Base-by-base conservation (phyloP, 2,888 invertebrate species). In the Heliconius aoede region DNA sequence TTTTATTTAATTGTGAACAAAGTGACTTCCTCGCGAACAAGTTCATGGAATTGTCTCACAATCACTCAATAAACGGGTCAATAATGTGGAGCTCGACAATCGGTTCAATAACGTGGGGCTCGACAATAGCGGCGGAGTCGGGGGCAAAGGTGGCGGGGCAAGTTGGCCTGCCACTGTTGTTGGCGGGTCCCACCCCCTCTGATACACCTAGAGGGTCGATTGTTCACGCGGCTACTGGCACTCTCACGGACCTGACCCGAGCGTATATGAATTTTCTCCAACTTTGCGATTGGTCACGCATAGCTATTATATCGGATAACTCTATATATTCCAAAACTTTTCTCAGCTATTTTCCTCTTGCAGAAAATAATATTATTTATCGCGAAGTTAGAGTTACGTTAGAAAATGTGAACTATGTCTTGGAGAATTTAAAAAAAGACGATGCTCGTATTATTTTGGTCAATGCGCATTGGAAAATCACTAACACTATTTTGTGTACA, bases 391-490 rank as follows among this genome's bases (percentile, higher is more conserved):
- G 67, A 1, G 40, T 82, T 13, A 72, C 68, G 9, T 15, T 61
- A n/a, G 61, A 76, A 15, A 78, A 68, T 55, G 76, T 80, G 18
- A 13, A 61, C 7, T 15, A 13, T 1, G 73, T 68, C 18, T 77
- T 87, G 60, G 21, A 65, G 61, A 32, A 62, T 3, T 78, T 88
- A 18, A 64, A 67, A 24, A 60, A 61, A 4, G 72, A 3, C 77
- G 95, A 96, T 68, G 97, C 97, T 0, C 95, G 96, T 80, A 97
- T 98, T 15, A 97, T 98, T 64, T 97, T 98, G 78, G 96, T 97
- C 0, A 98, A 98, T 86, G 96, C 97, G 51, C 96, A 96, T 76
- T 93, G 95, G 77, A 92, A 94, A 51, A 95, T 95, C 1, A 96
- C 96, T 3, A 90, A 96, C 51, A 92, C 95, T 72, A 95, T 97